These are phyloP conservation scores for Melanotaenia parkinsoni DNA, from an alignment of 2,797 vertebrate species.

Conservation along the genomic window DNA sequence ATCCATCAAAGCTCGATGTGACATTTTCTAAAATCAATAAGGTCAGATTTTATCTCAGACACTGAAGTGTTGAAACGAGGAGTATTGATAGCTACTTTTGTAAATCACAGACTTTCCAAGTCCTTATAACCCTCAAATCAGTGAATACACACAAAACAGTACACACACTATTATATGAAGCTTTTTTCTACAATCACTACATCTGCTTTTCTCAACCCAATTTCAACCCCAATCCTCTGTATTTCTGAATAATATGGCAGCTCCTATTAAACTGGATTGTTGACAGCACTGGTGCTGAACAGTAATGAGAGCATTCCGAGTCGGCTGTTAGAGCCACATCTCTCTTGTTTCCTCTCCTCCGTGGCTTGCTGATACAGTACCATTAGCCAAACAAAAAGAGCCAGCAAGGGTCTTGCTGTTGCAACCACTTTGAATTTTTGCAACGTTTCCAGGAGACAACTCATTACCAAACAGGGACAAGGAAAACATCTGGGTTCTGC, in stretches of 20 bases:
- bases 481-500: slow-evolving; percentile 20
- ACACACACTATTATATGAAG: background rate
- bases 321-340: slow-evolving; percentile 1
- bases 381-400: slow-evolving; percentile 11
- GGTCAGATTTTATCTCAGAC: slow-evolving; percentile 40
- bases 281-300: slow-evolving; percentile 10
- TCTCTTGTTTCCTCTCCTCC: slow-evolving; percentile 1
- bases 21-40: slow-evolving; percentile 76
- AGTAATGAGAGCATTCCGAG: slow-evolving; percentile 14
- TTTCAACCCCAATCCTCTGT: slow-evolving; percentile 6
- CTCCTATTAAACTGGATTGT: slow-evolving; percentile 7
- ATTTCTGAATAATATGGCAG: slow-evolving; percentile 10
- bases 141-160: background rate
- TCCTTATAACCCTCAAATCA: background rate
- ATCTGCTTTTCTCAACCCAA: background rate
- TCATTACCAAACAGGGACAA: slow-evolving; percentile 13
- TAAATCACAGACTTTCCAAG: slow-evolving; percentile 38
- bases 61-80: slow-evolving; percentile 29
- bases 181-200: background rate
- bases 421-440: slow-evolving; percentile 7
- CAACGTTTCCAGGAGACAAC: slow-evolving; percentile 3
- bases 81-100: slow-evolving; percentile 49
- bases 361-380: background rate
- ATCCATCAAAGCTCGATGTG: slow-evolving; percentile 61
- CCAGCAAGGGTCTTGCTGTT: background rate